Conservation (phyloP, 2,888 invertebrate species). For the Scaptomyza tumidula region DNA sequence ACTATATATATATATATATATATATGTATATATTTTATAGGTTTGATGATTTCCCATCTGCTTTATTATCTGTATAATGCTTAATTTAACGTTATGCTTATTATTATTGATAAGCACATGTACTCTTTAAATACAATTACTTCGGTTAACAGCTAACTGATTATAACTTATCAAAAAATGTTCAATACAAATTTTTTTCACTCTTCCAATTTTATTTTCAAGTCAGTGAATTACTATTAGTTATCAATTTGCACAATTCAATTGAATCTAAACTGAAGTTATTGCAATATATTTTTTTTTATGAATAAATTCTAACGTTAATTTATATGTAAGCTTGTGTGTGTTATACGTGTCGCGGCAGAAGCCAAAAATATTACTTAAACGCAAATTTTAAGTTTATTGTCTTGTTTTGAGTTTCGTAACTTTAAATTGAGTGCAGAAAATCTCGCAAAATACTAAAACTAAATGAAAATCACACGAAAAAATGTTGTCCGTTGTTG, state of each 20-base stretch:
- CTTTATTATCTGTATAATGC: not conserved
- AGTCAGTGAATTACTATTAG: no score
- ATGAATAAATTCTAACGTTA: no score
- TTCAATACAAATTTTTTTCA: not conserved
- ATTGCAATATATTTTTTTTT: constrained; percentile 1
- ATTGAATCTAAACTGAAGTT: not conserved
- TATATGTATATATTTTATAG: not conserved
- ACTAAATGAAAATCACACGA: not conserved
- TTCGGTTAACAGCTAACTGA: not conserved
- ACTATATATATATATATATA: not conserved
- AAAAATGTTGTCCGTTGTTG: constrained; percentile 6
- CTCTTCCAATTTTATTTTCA: not conserved
- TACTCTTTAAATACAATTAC: not conserved
- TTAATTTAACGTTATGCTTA: constrained; percentile 3
- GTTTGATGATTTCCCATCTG: not conserved
- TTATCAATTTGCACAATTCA: not conserved
- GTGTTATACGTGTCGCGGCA: constrained; percentile 2
- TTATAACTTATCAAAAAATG: not conserved
- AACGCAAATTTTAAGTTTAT: constrained; percentile 1
- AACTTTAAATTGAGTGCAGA: not conserved
- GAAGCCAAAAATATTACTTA: not conserved
- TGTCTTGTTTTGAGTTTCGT: not conserved
- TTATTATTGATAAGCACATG: no score
- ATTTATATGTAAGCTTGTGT: not conserved
- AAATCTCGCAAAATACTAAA: not conserved